Evolutionary conservation across 2,797 vertebrate species (phyloP).

Genomic region (Sparidentex hasta): DNA sequence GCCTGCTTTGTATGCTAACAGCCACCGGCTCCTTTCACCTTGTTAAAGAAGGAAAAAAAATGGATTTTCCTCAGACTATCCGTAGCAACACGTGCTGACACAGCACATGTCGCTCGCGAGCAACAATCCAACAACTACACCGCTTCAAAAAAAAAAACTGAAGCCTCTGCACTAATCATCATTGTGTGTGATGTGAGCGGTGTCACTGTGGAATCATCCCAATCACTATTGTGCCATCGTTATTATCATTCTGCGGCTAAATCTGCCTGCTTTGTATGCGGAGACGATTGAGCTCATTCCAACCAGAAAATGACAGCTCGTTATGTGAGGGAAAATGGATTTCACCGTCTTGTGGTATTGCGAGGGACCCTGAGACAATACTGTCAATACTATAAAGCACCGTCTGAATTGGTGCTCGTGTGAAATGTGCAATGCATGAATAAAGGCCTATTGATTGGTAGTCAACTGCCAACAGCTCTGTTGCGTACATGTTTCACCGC

Average conservation of each 20-base stretch:
- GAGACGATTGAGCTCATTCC: constrained; percentile 52
- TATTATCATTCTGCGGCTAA: constrained; percentile 38
- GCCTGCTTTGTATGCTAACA: constrained; percentile 30
- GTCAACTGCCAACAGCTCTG: constrained; percentile 28
- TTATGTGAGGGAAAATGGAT: constrained; percentile 66
- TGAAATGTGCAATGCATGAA: constrained; percentile 62
- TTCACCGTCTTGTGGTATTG: constrained; percentile 47
- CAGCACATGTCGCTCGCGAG: constrained; percentile 2
- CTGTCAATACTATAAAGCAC: constrained; percentile 64
- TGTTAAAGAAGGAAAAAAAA: constrained; percentile 32
- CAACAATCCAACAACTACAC: not conserved
- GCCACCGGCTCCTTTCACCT: constrained; percentile 9
- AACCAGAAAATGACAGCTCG: constrained; percentile 67
- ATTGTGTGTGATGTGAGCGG: constrained; percentile 23
- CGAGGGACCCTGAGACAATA: constrained; percentile 53
- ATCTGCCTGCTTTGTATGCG: constrained; percentile 54
- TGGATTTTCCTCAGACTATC: constrained; percentile 16
- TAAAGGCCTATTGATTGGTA: constrained; percentile 61
- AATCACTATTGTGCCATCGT: constrained; percentile 27
- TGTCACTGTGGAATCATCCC: constrained; percentile 28
- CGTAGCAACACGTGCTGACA: constrained; percentile 12
- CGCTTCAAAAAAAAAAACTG: constrained; percentile 15
- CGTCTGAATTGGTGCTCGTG: constrained; percentile 48
- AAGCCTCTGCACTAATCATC: constrained; percentile 9
- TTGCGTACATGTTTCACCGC: constrained; percentile 31